Evolutionary conservation across 2,113 vertebrate species (phyloP).

Genomic region (Tachysurus fulvidraco): DNA sequence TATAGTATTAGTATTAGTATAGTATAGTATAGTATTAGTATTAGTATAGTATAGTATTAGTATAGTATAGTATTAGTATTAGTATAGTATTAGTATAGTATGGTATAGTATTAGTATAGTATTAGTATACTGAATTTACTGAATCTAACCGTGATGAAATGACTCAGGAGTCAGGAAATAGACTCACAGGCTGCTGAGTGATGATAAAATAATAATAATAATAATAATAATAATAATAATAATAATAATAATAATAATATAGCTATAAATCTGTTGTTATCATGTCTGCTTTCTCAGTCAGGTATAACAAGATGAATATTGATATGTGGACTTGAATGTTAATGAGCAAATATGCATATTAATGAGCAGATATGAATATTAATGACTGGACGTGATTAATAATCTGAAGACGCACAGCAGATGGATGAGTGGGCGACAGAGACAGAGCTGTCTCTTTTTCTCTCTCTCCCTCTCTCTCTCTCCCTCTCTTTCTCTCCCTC

Average conservation of each 20-base stretch:
- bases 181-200: neutral
- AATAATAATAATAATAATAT: neutral
- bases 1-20: no score
- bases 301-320: neutral
- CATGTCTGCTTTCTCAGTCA: neutral
- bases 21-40: no score
- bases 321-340: neutral
- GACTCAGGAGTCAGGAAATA: neutral
- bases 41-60: no score
- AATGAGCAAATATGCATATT: neutral
- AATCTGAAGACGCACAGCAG: slow-evolving; percentile 54
- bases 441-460: slow-evolving; percentile 41
- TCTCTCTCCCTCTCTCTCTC: neutral
- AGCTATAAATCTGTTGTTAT: neutral
- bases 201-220: neutral
- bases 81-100: no score
- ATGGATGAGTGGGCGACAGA: slow-evolving; percentile 62
- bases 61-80: no score
- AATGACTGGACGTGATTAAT: neutral
- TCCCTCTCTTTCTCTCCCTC: neutral
- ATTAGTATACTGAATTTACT: no score
- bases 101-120: no score
- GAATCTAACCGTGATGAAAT: no score
- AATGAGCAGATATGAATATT: slow-evolving; percentile 1
- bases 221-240: no score